These are phyloP conservation scores for Heteronetta atricapilla DNA, from an alignment of 2,113 vertebrate species.

Conservation along the genomic window DNA sequence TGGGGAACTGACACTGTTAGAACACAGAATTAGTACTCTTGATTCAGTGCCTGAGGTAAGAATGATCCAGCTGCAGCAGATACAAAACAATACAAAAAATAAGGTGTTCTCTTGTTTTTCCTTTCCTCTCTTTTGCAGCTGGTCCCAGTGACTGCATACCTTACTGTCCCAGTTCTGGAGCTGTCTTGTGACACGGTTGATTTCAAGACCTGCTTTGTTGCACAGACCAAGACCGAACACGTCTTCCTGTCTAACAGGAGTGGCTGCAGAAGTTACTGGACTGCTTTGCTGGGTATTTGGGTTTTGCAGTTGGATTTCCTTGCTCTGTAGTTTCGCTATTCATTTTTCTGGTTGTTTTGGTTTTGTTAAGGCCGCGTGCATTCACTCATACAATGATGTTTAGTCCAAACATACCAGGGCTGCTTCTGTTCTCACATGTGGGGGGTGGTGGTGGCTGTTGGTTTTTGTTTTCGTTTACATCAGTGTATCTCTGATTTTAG, in stretches of 20 bases:
- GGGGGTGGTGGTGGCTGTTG: background rate
- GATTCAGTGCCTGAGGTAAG: background rate
- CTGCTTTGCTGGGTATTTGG: constrained; percentile 77
- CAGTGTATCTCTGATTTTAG: background rate
- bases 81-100: background rate
- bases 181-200: constrained; percentile 80
- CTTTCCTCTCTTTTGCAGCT: constrained; percentile 64
- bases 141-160: constrained; percentile 80
- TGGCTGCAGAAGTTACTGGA: constrained; percentile 82
- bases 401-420: background rate
- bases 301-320: background rate
- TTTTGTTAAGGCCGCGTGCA: background rate
- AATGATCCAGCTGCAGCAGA: background rate
- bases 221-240: constrained; percentile 70
- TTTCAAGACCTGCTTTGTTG: constrained; percentile 86
- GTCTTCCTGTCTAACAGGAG: constrained; percentile 81
- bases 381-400: background rate
- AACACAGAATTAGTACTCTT: background rate
- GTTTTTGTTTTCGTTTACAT: background rate
- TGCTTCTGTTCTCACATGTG: background rate
- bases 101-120: background rate
- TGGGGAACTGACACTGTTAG: background rate
- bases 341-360: background rate
- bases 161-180: constrained; percentile 78
- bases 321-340: fast-evolving